Evolutionary conservation across 1,140 invertebrate genomes (phyloP).

Genomic region (Yoshiicerus persimilis): DNA sequence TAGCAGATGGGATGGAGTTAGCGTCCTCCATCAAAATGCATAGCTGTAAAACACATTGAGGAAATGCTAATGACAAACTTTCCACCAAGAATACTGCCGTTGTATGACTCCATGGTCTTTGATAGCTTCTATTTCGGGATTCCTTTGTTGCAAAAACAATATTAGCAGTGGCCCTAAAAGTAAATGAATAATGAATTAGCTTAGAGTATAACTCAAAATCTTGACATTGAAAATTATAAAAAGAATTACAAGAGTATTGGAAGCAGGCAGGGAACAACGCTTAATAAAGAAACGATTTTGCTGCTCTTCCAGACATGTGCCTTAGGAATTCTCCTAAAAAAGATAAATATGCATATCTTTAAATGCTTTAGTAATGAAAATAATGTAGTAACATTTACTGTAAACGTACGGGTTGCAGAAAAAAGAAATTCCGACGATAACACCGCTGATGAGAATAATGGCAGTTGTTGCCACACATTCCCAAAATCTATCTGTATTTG

Average conservation of each 20-base stretch:
- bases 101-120: slow-evolving; percentile 39
- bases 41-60: slow-evolving; percentile 36
- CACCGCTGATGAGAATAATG: not conserved
- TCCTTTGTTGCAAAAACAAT: slow-evolving; percentile 38
- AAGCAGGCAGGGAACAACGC: slow-evolving; percentile 28
- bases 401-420: not conserved
- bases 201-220: not conserved
- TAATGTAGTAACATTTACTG: too few relatives aligned
- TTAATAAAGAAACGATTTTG: slow-evolving; percentile 37
- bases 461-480: not conserved
- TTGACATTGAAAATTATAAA: not conserved
- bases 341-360: too few relatives aligned
- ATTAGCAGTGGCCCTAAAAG: slow-evolving; percentile 35
- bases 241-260: slow-evolving; percentile 33
- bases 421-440: not conserved
- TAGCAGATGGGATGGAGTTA: slow-evolving; percentile 10
- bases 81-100: slow-evolving; percentile 31
- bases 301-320: slow-evolving; percentile 34
- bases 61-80: slow-evolving; percentile 39
- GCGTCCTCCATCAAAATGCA: slow-evolving; percentile 36
- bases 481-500: not conserved
- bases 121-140: not conserved
- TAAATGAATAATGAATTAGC: not conserved
- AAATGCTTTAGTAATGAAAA: too few relatives aligned
- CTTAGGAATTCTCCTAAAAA: slow-evolving; percentile 30